phyloP scores from a whole-genome alignment of 2,113 vertebrate species.

The Hippocampus guttulatus region DNA sequence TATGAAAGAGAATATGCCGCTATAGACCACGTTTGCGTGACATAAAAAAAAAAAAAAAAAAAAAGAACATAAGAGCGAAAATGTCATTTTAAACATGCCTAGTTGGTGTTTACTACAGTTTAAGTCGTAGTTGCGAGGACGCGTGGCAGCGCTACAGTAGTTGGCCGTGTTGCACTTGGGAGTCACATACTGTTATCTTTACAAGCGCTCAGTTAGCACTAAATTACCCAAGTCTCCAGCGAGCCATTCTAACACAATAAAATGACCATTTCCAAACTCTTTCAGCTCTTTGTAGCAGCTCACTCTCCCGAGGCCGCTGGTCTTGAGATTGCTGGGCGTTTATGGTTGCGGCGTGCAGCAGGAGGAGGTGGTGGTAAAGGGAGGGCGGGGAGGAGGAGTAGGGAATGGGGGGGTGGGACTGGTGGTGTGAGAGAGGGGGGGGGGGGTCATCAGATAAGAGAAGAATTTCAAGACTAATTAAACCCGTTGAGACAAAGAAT shows the following conservation, averaged over 20 bases:
- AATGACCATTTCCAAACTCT: conserved; percentile 74
- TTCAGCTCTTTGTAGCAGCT: conserved; percentile 73
- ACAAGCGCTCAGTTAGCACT: conserved; percentile 63
- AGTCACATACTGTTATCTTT: conserved; percentile 59
- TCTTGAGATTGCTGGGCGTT: conserved; percentile 75
- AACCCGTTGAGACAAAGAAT: conserved; percentile 77
- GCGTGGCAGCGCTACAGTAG: conserved; percentile 36
- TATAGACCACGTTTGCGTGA: conserved; percentile 47
- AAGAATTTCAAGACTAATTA: conserved; percentile 78
- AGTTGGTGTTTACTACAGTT: conserved; percentile 25
- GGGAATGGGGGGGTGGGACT: conserved; percentile 1
- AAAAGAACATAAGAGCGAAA: conserved; percentile 8
- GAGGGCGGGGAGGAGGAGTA: conserved; percentile 4
- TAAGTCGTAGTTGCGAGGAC: conserved; percentile 17
- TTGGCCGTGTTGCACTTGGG: conserved; percentile 47
- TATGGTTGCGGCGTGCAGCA: conserved; percentile 67
- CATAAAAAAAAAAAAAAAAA: conserved; percentile 10
- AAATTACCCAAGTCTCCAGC: conserved; percentile 72
- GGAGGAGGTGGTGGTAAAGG: conserved; percentile 15
- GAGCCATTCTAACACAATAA: conserved; percentile 71
- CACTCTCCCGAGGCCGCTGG: conserved; percentile 75
- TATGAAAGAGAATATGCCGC: conserved; percentile 61
- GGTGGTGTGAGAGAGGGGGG: conserved; percentile 15
- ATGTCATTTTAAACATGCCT: conserved; percentile 22
- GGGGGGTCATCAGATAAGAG: conserved; percentile 75